Evolutionary conservation across 92 coral and sea anemone genomes (phyloP), one percentile per base, ranked within the genome.

Genomic region (Phenganax marumi): DNA sequence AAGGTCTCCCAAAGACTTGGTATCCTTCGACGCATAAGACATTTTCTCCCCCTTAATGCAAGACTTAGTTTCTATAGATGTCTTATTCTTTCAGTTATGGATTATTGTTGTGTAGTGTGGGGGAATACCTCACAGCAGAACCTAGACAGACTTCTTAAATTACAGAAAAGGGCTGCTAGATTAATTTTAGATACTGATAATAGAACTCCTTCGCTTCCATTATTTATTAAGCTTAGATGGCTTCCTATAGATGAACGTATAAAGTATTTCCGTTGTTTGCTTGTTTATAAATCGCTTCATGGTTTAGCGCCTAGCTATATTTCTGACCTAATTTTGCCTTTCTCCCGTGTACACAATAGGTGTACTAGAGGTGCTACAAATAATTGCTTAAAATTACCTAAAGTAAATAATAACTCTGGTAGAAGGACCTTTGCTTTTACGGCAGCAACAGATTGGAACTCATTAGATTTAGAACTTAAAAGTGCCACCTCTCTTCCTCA

Each of bases 51-150:
- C 10, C 47, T 65, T 19, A 68, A 66, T 8, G 77, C 85, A 21
- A 76, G 66, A 9, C 61, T 68, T 19, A 49, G 49, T n/a, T 64
- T 80, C 39, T 80, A 66, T 49, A 39, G 47, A 39, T 80, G 84
- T 68, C 43, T 81, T 0, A 23, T 81, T 25, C 50, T 68, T 5
- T 81, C 66, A 8, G 10, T 66, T 13, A 81, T 81, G 85, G 77
- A 81, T 26, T 81, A 81, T 51, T 68, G 76, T 58, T 81, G 85
- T n/a, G 77, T 81, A 51, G 85, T 66, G 13, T 81, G 79, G 79
- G 83, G 85, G n/a, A 81, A 81, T 52, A 81, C 85, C 46, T 81
- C 85, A 52, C 75, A 68, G 51, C 69, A 69, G 19, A 81, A 81
- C 64, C 52, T 82, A 52, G 79, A 70, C 53, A 70, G 86, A 54